Evolutionary conservation across 2,113 vertebrate species (phyloP).

Genomic region (Cephalopterus ornatus): DNA sequence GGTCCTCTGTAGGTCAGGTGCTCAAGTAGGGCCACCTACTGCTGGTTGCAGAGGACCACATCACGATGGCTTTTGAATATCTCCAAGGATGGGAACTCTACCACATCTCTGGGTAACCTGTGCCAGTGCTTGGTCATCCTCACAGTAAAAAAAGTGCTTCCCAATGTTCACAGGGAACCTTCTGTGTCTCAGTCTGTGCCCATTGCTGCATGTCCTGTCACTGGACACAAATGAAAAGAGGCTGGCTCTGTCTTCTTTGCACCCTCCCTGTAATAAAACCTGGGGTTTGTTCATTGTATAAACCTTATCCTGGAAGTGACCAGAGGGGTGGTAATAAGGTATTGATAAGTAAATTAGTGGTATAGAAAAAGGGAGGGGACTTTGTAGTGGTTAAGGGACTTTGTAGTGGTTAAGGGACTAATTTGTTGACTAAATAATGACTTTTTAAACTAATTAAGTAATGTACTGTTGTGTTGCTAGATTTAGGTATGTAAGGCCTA

Average conservation of each 20-base stretch:
- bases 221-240: background rate
- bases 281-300: too few species aligned
- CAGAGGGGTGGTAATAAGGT: too few species aligned
- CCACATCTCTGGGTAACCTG: background rate
- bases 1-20: background rate
- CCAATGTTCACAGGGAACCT: background rate
- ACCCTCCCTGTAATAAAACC: too few species aligned
- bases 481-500: too few species aligned
- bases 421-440: too few species aligned
- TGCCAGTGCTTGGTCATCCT: background rate
- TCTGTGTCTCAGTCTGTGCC: background rate
- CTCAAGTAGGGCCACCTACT: background rate
- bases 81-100: background rate
- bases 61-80: background rate
- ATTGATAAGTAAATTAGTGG: too few species aligned
- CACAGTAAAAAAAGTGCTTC: background rate
- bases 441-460: too few species aligned
- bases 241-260: background rate
- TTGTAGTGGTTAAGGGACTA: too few species aligned
- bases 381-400: too few species aligned
- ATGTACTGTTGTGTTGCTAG: too few species aligned
- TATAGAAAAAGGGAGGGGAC: too few species aligned
- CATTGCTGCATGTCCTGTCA: background rate
- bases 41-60: background rate
- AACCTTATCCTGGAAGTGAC: too few species aligned